Percentiles rank a stretch among this genome's conserved stretches.
Evolutionary conservation across 2,888 invertebrate genomes (phyloP).

Genomic region (Ptychoptera albimana): DNA sequence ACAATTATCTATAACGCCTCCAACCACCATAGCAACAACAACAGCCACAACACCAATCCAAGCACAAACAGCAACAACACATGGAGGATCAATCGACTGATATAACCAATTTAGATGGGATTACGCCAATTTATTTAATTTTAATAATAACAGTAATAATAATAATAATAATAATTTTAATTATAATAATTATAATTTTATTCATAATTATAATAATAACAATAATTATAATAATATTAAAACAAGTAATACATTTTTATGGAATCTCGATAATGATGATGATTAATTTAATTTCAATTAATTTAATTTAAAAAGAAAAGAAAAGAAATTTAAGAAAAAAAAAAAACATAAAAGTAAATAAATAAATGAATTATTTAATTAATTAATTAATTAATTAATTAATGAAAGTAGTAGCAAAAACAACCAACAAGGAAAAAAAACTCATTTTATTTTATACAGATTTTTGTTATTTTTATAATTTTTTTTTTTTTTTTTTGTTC

Average conservation of each 20-base stretch:
- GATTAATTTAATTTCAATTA: neutral
- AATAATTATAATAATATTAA: conserved; percentile 17
- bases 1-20: conserved; percentile 15
- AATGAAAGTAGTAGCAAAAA: neutral
- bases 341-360: no score
- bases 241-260: conserved; percentile 18
- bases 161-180: no score
- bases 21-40: conserved; percentile 38
- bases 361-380: no score
- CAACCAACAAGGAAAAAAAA: neutral
- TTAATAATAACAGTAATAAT: no score
- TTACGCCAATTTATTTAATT: conserved; percentile 1
- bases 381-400: neutral
- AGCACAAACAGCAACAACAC: conserved; percentile 26
- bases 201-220: neutral
- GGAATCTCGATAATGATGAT: conserved; percentile 19
- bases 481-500: neutral
- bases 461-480: neutral
- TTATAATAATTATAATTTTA: no score
- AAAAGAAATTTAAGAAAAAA: neutral
- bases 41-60: conserved; percentile 29
- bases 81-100: conserved; percentile 14
- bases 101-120: conserved; percentile 4
- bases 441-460: neutral
- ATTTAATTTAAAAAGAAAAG: neutral